Evolutionary conservation across 2,113 vertebrate genomes (phyloP).

Genomic region (Charadrius vociferus): DNA sequence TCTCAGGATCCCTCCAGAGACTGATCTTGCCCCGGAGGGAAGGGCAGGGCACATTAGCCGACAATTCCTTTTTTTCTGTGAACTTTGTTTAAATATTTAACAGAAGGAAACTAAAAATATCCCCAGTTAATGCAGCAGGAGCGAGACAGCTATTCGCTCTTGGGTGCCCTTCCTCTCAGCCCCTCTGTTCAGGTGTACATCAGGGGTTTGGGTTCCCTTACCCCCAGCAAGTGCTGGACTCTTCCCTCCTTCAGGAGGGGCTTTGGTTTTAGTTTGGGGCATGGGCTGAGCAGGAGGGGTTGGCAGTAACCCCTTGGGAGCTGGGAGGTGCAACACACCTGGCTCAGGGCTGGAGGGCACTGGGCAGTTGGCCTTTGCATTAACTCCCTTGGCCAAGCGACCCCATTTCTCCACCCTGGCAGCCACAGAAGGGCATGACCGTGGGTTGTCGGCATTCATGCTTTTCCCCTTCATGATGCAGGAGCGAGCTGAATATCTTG

Average conservation of each 20-base stretch:
- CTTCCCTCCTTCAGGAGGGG: not conserved
- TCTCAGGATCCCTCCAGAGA: conserved; percentile 41
- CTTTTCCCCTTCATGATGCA: not conserved
- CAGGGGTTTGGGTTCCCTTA: not conserved
- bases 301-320: not conserved
- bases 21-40: conserved; percentile 36
- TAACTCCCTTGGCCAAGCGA: not conserved
- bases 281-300: not conserved
- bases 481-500: not conserved
- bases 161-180: conserved; percentile 1
- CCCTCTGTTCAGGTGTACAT: not conserved
- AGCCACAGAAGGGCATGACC: not conserved
- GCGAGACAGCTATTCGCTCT: conserved; percentile 25
- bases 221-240: not conserved
- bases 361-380: not conserved
- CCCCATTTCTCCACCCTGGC: not conserved
- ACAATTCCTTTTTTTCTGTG: conserved; percentile 28
- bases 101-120: conserved; percentile 71
- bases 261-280: not conserved
- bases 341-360: not conserved
- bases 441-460: not conserved
- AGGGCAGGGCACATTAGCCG: conserved; percentile 56
- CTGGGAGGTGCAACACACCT: not conserved
- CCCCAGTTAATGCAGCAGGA: conserved; percentile 50
- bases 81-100: conserved; percentile 75